phyloP scores from a whole-genome alignment of 1,140 invertebrate species.

The Episyrphus balteatus region DNA sequence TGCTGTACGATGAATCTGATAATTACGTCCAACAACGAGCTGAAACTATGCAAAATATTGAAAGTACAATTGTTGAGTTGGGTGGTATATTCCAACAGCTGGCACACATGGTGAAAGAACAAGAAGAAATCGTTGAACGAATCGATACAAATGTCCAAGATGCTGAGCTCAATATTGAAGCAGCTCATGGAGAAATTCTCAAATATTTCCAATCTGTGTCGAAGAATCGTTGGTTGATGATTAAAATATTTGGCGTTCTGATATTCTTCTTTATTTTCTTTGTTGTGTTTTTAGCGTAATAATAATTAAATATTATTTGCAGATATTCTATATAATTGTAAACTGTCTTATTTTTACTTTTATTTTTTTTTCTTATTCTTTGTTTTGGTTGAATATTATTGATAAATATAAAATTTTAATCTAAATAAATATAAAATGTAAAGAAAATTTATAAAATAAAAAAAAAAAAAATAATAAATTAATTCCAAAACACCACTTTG shows the following conservation, averaged over 20 bases:
- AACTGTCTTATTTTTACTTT: too few relatives aligned
- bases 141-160: constrained; percentile 97
- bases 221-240: constrained; percentile 97
- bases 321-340: too few relatives aligned
- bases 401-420: too few relatives aligned
- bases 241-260: constrained; percentile 96
- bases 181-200: constrained; percentile 91
- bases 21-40: constrained; percentile 84
- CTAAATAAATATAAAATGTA: too few relatives aligned
- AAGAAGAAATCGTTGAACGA: constrained; percentile 96
- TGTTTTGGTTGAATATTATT: too few relatives aligned
- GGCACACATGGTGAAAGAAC: constrained; percentile 98
- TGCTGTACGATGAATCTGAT: constrained; percentile 76
- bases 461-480: too few relatives aligned
- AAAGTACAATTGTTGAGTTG: constrained; percentile 97
- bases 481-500: too few relatives aligned
- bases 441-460: too few relatives aligned
- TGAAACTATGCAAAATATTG: constrained; percentile 98
- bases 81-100: constrained; percentile 97
- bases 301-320: neutral
- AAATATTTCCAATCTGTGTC: constrained; percentile 98
- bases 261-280: constrained; percentile 99
- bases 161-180: constrained; percentile 91
- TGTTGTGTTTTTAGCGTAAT: constrained; percentile 84
- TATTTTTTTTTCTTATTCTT: too few relatives aligned